Evolutionary conservation across 2,797 vertebrate genomes (phyloP), one percentile per base, ranked within the genome.

Genomic region (Mastacembelus armatus): DNA sequence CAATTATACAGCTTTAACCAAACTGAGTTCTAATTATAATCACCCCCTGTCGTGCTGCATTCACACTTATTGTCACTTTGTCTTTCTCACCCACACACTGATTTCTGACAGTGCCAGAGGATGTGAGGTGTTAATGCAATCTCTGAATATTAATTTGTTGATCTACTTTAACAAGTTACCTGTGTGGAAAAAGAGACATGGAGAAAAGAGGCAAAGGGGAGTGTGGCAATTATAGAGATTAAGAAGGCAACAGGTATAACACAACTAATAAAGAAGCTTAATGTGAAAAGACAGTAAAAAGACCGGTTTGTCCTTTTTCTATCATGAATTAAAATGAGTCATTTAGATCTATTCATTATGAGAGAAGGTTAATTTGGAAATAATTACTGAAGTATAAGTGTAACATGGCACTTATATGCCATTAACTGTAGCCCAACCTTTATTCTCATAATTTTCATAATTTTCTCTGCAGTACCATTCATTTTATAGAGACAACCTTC

Each of bases 21-120:
- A 55, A 71, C 16, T 14, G 22, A 62, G 21, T 22, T 77, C 38
- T 80, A 77, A 88, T 84, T 81, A 78, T 71, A 66, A 62, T 77
- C 40, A 35, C 59, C 75, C 68, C 78, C 80, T 58, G 69, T 71
- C 54, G 74, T 71, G 75, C 62, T 66, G 74, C 58, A 68, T 57
- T 73, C 74, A 66, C 68, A 81, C 60, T 74, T 78, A 38, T 72
- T 77, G 71, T 80, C 71, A 79, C 81, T 67, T 77, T 71, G 40
- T 61, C 42, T 12, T 32, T 44, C 40, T 33, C 22, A 16, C 14
- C 18, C 38, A 38, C 43, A 48, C 38, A 59, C 33, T 30, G 3
- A 54, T 38, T 21, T 40, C 43, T 47, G 18, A 39, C 29, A 33
- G 27, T 19, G 56, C 70, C 50, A 58, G 55, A 69, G 40, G 71